Conservation (phyloP, 2,113 vertebrate species). For the Notarius lentiginosus region DNA sequence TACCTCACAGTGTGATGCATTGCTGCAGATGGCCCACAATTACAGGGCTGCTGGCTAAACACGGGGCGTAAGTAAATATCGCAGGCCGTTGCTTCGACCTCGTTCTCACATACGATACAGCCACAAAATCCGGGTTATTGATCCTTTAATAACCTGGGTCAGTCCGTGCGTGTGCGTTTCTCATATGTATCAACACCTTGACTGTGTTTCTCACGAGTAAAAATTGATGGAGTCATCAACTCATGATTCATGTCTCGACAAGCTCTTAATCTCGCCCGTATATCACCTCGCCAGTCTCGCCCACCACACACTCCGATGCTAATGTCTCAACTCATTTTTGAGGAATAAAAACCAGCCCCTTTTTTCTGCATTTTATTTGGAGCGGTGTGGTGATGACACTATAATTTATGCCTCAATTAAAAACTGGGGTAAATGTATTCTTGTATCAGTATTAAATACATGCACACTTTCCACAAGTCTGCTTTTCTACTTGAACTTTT, state of each 20-base stretch:
- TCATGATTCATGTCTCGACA: conserved; percentile 50
- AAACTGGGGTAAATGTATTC: background rate
- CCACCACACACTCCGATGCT: conserved; percentile 2
- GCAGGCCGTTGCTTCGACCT: conserved; percentile 7
- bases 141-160: conserved; percentile 47
- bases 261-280: conserved; percentile 49
- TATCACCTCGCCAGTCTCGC: conserved; percentile 34
- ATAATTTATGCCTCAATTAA: background rate
- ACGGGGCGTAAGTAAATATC: conserved; percentile 21
- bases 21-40: background rate
- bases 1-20: conserved; percentile 18
- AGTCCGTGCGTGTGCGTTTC: conserved; percentile 6
- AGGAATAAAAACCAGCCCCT: background rate
- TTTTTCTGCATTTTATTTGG: background rate
- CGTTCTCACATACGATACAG: conserved; percentile 13
- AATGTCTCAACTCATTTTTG: conserved; percentile 34
- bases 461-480: background rate
- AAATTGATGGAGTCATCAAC: conserved; percentile 47
- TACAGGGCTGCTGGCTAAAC: conserved; percentile 17
- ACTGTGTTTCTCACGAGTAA: conserved; percentile 37
- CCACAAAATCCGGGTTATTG: conserved; percentile 26
- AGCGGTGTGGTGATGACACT: background rate
- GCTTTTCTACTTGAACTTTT: background rate
- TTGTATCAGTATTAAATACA: background rate
- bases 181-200: conserved; percentile 21